Evolutionary conservation across 2,113 vertebrate genomes (phyloP), one percentile per base, ranked within the genome.

Genomic region (Lutjanus erythropterus): DNA sequence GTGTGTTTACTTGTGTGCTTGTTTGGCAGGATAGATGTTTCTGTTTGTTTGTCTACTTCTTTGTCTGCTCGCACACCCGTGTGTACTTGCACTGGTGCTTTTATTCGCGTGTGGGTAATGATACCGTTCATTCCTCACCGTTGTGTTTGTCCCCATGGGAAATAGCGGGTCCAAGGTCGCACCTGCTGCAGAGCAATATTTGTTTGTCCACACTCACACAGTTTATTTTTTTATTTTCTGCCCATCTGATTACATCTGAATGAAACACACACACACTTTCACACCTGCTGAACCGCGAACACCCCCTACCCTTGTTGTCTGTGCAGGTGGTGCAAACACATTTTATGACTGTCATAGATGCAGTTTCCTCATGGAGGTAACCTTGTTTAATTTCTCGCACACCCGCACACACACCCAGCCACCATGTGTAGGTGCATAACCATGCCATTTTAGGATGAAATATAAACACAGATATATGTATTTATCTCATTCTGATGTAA

Each of bases 151-250:
- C 71, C 80, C 25, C 77, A 56, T 61, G 84, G 86, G 84, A 89
- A 86, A 93, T 89, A 81, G 77, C 70, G 53, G 71, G 86, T 88
- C 78, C 84, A 83, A 91, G 86, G 88, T 92, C 71, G 68, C 91
- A 90, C 89, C 89, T 92, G 92, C 88, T 87, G 77, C 89, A 88
- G 58, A 75, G 79, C 78, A 82, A 79, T 77, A 80, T 90, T 89
- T 89, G 74, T 82, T 86, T 89, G 73, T 82, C 68, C 55, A 33
- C 1, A 10, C 75, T 80, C 71, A 61, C 31, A 53, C 16, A 1
- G 44, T 70, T 88, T 76, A 23, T 79, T 84, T 75, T 58, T 81
- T 75, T 31, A 10, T 83, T 80, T 78, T 75, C 49, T 62, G 55
- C 33, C 80, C 39, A 76, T 86, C 74, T 68, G 77, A 88, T 90